Evolutionary conservation across 2,888 invertebrate species (phyloP).

Genomic region (Drosophila paracracens): DNA sequence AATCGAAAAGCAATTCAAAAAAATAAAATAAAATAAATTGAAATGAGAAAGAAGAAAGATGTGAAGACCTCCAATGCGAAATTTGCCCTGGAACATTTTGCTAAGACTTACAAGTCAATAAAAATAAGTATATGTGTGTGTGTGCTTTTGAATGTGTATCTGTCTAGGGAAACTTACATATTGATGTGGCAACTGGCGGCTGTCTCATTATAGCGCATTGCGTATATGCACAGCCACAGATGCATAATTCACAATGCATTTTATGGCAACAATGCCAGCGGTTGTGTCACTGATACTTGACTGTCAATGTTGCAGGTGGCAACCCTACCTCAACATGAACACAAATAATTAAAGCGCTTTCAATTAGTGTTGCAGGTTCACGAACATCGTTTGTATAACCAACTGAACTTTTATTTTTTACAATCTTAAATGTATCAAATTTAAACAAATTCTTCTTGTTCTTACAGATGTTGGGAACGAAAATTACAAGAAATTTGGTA

Average conservation of each 20-base stretch:
- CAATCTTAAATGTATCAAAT: slow-evolving; percentile 5
- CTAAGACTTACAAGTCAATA: slow-evolving; percentile 35
- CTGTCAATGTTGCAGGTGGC: slow-evolving; percentile 11
- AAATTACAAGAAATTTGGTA: neutral
- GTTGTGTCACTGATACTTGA: neutral
- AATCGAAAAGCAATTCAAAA: slow-evolving; percentile 33
- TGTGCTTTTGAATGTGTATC: neutral
- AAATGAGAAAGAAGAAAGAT: slow-evolving; percentile 4
- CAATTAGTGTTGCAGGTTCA: slow-evolving; percentile 20
- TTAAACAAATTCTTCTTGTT: neutral
- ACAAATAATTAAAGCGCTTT: slow-evolving; percentile 14
- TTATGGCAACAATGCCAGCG: slow-evolving; percentile 34
- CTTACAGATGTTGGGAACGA: neutral
- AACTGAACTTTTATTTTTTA: neutral
- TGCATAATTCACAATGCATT: slow-evolving; percentile 60
- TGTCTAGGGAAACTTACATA: slow-evolving; percentile 14
- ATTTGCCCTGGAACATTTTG: slow-evolving; percentile 18
- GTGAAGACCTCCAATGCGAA: slow-evolving; percentile 10
- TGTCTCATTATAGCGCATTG: slow-evolving; percentile 46
- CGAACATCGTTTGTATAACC: neutral
- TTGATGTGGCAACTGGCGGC: slow-evolving; percentile 36
- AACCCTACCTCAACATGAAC: slow-evolving; percentile 14
- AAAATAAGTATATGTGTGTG: slow-evolving; percentile 5
- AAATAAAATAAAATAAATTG: slow-evolving; percentile 1
- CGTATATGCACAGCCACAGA: slow-evolving; percentile 56